Conservation (phyloP, 2,113 vertebrate species). For the Antigone vipio region DNA sequence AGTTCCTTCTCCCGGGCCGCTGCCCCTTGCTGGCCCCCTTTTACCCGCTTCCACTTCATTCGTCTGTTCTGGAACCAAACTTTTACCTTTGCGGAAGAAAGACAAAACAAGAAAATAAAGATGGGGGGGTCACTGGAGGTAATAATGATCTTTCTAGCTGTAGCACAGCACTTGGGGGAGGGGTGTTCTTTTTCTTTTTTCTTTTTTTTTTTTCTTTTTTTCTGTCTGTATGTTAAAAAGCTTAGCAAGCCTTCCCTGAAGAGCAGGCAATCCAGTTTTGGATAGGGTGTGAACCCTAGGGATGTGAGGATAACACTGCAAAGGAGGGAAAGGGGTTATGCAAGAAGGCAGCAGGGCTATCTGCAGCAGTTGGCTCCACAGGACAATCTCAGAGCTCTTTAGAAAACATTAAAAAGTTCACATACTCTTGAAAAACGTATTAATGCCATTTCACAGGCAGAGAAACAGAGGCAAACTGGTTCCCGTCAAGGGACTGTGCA, state of each 20-base stretch:
- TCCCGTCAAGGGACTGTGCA: neutral
- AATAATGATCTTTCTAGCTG: neutral
- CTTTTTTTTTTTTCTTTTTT: neutral
- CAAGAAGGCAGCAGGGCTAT: neutral
- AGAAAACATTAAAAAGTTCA: neutral
- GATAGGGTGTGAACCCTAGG: neutral
- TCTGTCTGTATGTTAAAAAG: neutral
- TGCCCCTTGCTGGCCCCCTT: slow-evolving; percentile 96
- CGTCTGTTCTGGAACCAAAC: slow-evolving; percentile 98
- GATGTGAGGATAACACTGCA: neutral
- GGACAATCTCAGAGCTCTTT: neutral
- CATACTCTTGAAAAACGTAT: neutral
- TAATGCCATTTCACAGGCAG: neutral
- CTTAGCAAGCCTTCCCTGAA: neutral
- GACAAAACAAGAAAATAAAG: neutral
- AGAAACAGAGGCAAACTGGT: neutral
- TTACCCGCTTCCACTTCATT: slow-evolving; percentile 99
- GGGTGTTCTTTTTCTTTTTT: no score
- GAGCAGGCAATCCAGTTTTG: neutral
- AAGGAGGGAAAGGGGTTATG: neutral
- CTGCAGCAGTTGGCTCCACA: neutral
- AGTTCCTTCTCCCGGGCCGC: slow-evolving; percentile 96
- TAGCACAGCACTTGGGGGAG: neutral
- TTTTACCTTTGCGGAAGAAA: slow-evolving; percentile 84
- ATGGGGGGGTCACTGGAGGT: neutral